Percentiles rank a stretch among this genome's conserved stretches.
These are phyloP conservation scores for Lamproptera curius DNA, from an alignment of 2,888 invertebrate species.

Conservation along the genomic window DNA sequence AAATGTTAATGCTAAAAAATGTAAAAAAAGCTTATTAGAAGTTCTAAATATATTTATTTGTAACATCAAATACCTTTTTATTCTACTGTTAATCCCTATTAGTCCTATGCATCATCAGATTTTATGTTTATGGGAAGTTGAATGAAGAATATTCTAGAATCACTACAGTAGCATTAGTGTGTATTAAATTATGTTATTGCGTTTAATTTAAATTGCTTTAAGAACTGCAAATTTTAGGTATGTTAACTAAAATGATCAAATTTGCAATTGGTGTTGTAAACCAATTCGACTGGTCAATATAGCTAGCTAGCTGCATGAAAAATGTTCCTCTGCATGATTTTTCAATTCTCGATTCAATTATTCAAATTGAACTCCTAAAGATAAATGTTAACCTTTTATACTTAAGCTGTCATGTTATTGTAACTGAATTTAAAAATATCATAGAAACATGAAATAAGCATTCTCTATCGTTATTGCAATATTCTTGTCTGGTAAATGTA, in stretches of 20 bases:
- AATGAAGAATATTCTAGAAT: constrained; percentile 58
- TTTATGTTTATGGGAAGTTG: constrained; percentile 19
- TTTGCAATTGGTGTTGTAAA: background rate
- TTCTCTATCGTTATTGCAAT: too few species aligned
- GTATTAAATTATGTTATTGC: too few species aligned
- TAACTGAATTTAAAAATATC: too few species aligned
- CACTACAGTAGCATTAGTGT: constrained; percentile 26
- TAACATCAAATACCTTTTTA: constrained; percentile 28
- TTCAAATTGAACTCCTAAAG: too few species aligned
- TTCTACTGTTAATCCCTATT: constrained; percentile 27
- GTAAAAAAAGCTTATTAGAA: constrained; percentile 11
- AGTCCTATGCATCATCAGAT: constrained; percentile 25
- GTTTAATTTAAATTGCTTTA: background rate
- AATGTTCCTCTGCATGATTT: too few species aligned
- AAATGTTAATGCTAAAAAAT: constrained; percentile 5
- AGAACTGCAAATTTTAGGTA: background rate
- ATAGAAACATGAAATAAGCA: too few species aligned
- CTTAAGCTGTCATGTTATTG: too few species aligned
- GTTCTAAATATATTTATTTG: constrained; percentile 24
- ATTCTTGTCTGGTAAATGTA: too few species aligned
- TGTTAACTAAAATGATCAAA: background rate
- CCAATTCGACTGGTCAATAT: background rate
- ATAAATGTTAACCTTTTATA: too few species aligned
- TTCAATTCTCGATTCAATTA: too few species aligned
- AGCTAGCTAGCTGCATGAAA: constrained; percentile 8